Evolutionary conservation across 2,888 invertebrate species (phyloP), one percentile per base, ranked within the genome.

Genomic region (Archaeoteleia sp.): DNA sequence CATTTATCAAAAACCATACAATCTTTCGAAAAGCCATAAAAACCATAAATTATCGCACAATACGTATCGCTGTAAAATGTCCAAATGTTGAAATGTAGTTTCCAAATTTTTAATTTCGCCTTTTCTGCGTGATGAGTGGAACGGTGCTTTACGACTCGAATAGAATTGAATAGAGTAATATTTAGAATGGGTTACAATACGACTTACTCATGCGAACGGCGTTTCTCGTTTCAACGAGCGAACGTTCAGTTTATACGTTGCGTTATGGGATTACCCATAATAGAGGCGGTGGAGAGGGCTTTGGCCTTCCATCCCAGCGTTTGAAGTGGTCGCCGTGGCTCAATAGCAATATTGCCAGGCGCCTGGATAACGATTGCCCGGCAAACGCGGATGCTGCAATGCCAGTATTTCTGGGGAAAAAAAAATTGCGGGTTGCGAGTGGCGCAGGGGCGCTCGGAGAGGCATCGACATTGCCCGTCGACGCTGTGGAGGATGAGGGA

Each of bases 321-420:
- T 67, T 67, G 66, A 67, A 67, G 66, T 60, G 66, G 66, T 60
- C 46, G 49, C 34, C 49, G 51, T 25, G 65, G 53, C 53, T 65
- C 53, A 40, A 51, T 58, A 32, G 55, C 60, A 60, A 67, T 67
- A 67, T 61, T 43, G 60, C 35, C 25, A 43, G 45, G 49, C 61
- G 66, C 48, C 54, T 53, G 58, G 54, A 53, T 66, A 58, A 66
- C 53, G 53, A 66, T 53, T 58, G 58, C 42, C 53, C 48, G 42
- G 12, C 39, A 15, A 40, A 25, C 49, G 45, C 42, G 42, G 42
- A 49, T 48, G 35, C 60, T 27, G 49, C 51, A 15, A 39, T 46
- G 53, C 45, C n/a, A 30, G 42, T 20, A 32, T 14, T 35, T 15
- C 34, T 46, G 40, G 53, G 5, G 20, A 20, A 20, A 20, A 20